These are phyloP conservation scores for Lipophrys pholis DNA, from an alignment of 2,113 vertebrate genomes.

Conservation along the genomic window DNA sequence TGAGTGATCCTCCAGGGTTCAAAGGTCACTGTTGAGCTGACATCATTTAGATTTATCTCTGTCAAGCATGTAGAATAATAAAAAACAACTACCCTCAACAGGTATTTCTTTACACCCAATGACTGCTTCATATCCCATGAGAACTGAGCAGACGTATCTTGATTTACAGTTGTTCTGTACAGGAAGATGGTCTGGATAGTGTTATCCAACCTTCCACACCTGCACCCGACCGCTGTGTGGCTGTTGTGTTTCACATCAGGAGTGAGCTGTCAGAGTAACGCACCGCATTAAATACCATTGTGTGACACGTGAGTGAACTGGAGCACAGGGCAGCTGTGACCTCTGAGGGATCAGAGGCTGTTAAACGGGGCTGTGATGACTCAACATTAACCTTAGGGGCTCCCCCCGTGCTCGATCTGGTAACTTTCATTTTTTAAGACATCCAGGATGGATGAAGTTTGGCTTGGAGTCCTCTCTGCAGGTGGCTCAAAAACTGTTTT, in stretches of 20 bases:
- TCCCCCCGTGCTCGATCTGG: conserved; percentile 27
- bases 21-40: conserved; percentile 11
- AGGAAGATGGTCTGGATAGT: not conserved
- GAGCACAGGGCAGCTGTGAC: conserved; percentile 32
- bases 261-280: conserved; percentile 8
- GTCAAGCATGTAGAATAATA: not conserved
- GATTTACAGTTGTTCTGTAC: not conserved
- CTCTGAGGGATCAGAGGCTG: conserved; percentile 42
- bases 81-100: not conserved
- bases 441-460: conserved; percentile 27
- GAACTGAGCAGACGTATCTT: too few relatives aligned
- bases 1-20: conserved; percentile 16
- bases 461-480: conserved; percentile 24
- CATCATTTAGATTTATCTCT: not conserved
- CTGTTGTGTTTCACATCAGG: conserved; percentile 8
- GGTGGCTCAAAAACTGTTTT: too few relatives aligned
- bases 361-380: conserved; percentile 13
- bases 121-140: too few relatives aligned
- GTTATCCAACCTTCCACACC: conserved; percentile 1
- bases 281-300: not conserved
- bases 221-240: conserved; percentile 3
- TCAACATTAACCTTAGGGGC: conserved; percentile 32
- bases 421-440: conserved; percentile 30
- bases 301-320: conserved; percentile 27
- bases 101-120: not conserved